These are phyloP conservation scores for Tenthredo mesomela DNA, from an alignment of 2,888 invertebrate species.

Conservation along the genomic window DNA sequence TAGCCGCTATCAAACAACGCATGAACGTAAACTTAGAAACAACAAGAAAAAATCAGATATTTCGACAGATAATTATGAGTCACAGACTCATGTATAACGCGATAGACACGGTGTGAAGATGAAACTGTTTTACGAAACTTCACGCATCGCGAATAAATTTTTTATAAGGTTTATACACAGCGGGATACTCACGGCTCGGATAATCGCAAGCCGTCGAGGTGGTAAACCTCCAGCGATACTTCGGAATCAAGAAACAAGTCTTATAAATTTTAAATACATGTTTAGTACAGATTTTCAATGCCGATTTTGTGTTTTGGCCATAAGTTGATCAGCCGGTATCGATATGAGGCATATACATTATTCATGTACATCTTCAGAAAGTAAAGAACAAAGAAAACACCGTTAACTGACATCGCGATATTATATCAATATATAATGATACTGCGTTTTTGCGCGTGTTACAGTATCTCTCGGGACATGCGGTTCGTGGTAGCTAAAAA, in stretches of 20 bases:
- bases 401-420: background rate
- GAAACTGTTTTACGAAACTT: conserved; percentile 6
- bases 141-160: conserved; percentile 18
- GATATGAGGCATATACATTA: background rate
- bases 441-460: background rate
- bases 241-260: background rate
- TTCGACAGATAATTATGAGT: background rate
- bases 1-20: background rate
- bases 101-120: background rate
- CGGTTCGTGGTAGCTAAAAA: background rate
- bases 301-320: background rate
- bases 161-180: conserved; percentile 9
- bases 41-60: background rate
- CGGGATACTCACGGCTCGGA: background rate
- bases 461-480: background rate
- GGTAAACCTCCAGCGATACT: background rate
- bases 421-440: background rate
- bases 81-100: background rate
- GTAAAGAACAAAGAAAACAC: background rate
- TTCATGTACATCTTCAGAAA: background rate
- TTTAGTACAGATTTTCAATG: background rate
- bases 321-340: background rate
- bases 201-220: background rate
- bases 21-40: background rate
- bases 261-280: background rate